Conservation (phyloP, 2,888 invertebrate genomes). For the Beris chalybata region DNA sequence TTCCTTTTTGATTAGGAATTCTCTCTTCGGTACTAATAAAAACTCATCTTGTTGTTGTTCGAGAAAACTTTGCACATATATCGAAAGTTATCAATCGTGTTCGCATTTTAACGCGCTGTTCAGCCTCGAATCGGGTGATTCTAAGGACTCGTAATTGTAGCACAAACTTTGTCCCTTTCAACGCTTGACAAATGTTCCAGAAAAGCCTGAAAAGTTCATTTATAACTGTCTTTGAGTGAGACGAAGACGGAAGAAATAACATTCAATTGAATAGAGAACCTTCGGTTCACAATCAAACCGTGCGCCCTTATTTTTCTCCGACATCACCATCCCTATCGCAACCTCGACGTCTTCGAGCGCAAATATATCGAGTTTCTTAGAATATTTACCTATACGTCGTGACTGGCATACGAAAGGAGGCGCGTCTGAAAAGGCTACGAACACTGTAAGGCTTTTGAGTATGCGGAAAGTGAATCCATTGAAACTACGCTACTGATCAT, state of each 20-base stretch:
- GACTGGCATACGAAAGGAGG: conserved; percentile 32
- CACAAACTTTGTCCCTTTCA: conserved; percentile 38
- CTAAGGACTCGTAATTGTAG: conserved; percentile 36
- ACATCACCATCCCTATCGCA: neutral
- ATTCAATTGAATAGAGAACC: neutral
- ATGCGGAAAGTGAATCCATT: conserved; percentile 36
- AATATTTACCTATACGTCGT: conserved; percentile 39
- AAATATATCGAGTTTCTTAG: conserved; percentile 23
- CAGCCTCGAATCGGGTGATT: conserved; percentile 17
- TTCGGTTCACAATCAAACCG: conserved; percentile 7
- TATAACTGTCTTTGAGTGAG: conserved; percentile 35
- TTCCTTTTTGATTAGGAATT: conserved; percentile 23
- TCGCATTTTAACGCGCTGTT: conserved; percentile 12
- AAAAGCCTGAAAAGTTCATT: conserved; percentile 38
- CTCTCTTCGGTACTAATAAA: conserved; percentile 11
- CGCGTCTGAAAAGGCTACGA: conserved; percentile 9
- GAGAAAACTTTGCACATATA: conserved; percentile 29
- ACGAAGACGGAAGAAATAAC: conserved; percentile 17
- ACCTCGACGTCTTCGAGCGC: conserved; percentile 17
- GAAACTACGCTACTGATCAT: conserved; percentile 37
- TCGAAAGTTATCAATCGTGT: conserved; percentile 37
- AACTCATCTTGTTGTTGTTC: conserved; percentile 9
- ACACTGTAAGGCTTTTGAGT: conserved; percentile 27
- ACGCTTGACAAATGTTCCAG: conserved; percentile 37
- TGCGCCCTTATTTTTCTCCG: neutral